These are phyloP conservation scores for Prunella strophiata DNA, from an alignment of 2,797 vertebrate genomes.

Conservation along the genomic window DNA sequence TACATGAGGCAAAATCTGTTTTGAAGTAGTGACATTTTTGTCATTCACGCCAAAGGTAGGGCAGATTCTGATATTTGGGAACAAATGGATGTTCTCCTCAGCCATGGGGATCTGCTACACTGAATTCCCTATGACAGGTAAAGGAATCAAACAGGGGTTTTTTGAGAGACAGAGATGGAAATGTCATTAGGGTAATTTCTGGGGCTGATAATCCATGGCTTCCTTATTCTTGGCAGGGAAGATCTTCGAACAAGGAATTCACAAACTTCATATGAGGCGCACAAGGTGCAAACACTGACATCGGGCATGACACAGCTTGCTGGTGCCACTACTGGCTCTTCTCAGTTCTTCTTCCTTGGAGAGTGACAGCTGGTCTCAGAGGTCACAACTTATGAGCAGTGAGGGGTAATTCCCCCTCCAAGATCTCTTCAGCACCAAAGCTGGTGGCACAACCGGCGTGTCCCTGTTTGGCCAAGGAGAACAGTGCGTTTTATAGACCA, in stretches of 20 bases:
- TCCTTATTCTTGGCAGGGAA: neutral
- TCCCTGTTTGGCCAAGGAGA: rapidly evolving
- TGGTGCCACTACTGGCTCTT: neutral
- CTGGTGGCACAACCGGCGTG: rapidly evolving
- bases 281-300: neutral
- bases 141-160: rapidly evolving
- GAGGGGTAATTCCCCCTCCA: neutral
- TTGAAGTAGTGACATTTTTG: neutral
- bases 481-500: rapidly evolving
- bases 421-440: neutral
- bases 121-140: neutral
- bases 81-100: rapidly evolving
- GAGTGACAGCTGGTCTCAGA: neutral
- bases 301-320: rapidly evolving
- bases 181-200: neutral
- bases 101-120: rapidly evolving
- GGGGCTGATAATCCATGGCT: rapidly evolving
- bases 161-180: neutral
- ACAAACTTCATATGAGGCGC: rapidly evolving
- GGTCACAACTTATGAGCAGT: rapidly evolving
- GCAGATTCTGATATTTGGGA: neutral
- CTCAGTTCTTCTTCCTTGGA: neutral
- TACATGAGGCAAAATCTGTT: neutral
- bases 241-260: neutral
- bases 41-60: rapidly evolving